Conservation (phyloP, 2,888 invertebrate species). For the Leptothorax acervorum region DNA sequence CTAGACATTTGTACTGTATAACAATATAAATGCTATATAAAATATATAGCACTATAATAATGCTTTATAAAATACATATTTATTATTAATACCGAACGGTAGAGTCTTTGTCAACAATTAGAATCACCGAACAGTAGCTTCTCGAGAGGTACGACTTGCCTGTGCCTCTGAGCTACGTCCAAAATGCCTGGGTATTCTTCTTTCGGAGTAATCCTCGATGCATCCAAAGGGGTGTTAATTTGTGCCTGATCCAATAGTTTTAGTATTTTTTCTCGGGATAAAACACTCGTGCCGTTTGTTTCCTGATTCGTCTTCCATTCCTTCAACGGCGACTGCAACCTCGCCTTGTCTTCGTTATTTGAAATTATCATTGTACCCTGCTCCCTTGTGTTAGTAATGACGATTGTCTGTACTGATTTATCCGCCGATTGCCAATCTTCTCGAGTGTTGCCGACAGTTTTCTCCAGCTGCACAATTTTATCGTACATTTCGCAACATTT, state of each 20-base stretch:
- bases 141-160: conserved; percentile 83
- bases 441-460: conserved; percentile 1
- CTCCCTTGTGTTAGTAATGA: conserved; percentile 26
- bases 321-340: conserved; percentile 2
- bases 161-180: conserved; percentile 77
- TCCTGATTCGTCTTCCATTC: neutral
- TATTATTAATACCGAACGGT: conserved; percentile 7
- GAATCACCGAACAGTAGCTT: conserved; percentile 83
- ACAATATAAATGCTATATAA: conserved; percentile 7
- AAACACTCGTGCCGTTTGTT: conserved; percentile 51
- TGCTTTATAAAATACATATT: conserved; percentile 21
- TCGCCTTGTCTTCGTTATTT: conserved; percentile 3
- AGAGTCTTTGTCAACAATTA: conserved; percentile 73
- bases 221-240: conserved; percentile 78
- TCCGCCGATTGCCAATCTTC: conserved; percentile 47
- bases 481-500: conserved; percentile 59
- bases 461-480: conserved; percentile 29
- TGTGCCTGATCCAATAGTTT: conserved; percentile 83
- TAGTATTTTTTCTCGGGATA: conserved; percentile 81
- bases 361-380: conserved; percentile 34
- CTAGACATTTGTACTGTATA: neutral
- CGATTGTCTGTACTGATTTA: conserved; percentile 66
- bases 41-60: no score
- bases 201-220: conserved; percentile 69
- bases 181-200: conserved; percentile 57